Evolutionary conservation across 2,797 vertebrate species (phyloP).

Genomic region (Darevskia mixta): DNA sequence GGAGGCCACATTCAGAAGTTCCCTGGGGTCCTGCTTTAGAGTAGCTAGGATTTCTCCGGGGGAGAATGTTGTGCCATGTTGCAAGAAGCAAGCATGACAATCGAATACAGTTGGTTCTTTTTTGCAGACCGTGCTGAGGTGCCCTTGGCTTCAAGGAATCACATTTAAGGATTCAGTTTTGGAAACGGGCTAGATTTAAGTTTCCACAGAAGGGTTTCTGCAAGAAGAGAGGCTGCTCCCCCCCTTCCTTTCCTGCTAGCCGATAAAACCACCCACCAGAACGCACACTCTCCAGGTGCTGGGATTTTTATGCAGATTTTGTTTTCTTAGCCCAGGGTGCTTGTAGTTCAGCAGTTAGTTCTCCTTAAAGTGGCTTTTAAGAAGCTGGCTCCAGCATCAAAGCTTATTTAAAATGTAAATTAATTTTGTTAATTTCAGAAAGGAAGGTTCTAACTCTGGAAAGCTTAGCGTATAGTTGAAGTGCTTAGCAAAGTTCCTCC

Average conservation of each 20-base stretch:
- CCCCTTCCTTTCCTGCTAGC: constrained; percentile 9
- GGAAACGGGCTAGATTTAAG: neutral
- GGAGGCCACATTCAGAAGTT: too few species aligned
- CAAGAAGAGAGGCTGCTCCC: constrained; percentile 19
- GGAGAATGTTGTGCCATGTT: neutral
- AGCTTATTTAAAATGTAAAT: constrained; percentile 60
- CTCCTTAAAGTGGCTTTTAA: constrained; percentile 71
- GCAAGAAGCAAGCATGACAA: neutral
- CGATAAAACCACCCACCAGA: constrained; percentile 37
- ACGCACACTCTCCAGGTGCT: constrained; percentile 30
- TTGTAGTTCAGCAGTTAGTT: constrained; percentile 41
- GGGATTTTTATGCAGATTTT: constrained; percentile 56
- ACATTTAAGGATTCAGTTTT: neutral
- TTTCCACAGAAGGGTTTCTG: neutral
- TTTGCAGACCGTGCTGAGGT: neutral
- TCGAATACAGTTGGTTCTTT: neutral
- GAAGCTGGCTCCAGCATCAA: constrained; percentile 46
- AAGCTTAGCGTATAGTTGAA: constrained; percentile 19
- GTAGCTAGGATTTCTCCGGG: neutral
- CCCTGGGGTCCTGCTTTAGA: neutral
- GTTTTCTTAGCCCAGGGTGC: constrained; percentile 65
- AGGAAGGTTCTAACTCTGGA: neutral
- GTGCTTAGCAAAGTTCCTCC: constrained; percentile 1
- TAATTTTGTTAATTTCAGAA: constrained; percentile 40
- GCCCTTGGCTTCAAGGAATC: neutral